Conservation (phyloP, 2,888 invertebrate species). For the Tetanocera ferruginea region DNA sequence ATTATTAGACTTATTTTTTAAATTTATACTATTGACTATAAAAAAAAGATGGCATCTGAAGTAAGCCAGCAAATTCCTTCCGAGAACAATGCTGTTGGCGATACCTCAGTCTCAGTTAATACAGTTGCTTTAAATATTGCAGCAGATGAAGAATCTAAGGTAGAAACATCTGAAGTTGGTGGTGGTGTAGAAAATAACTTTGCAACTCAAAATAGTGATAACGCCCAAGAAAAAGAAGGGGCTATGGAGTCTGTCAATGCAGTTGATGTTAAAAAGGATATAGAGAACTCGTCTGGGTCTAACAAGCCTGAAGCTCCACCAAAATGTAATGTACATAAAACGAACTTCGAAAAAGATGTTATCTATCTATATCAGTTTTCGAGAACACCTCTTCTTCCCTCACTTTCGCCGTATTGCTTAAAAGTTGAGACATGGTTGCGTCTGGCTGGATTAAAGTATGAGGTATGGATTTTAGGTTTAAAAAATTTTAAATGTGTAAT, state of each 20-base stretch:
- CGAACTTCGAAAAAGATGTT: conserved; percentile 90
- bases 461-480: conserved; percentile 76
- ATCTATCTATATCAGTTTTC: conserved; percentile 96
- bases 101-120: conserved; percentile 62
- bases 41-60: conserved; percentile 79
- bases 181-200: conserved; percentile 60
- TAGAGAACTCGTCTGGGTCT: conserved; percentile 69
- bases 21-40: no score
- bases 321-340: conserved; percentile 87
- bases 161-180: conserved; percentile 62
- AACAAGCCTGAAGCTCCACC: conserved; percentile 77
- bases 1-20: no score
- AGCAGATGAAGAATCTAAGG: conserved; percentile 46
- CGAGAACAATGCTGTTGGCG: conserved; percentile 72
- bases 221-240: conserved; percentile 67
- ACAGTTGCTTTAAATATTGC: conserved; percentile 71
- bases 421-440: conserved; percentile 97
- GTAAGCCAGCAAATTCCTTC: conserved; percentile 70
- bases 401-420: conserved; percentile 92
- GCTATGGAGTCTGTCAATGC: conserved; percentile 65
- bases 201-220: conserved; percentile 69
- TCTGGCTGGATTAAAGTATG: conserved; percentile 91
- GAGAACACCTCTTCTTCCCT: conserved; percentile 89
- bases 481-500: background rate
- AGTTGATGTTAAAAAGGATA: conserved; percentile 70